Base-by-base conservation (phyloP, 2,113 vertebrate genomes). In the Aptenodytes forsteri region DNA sequence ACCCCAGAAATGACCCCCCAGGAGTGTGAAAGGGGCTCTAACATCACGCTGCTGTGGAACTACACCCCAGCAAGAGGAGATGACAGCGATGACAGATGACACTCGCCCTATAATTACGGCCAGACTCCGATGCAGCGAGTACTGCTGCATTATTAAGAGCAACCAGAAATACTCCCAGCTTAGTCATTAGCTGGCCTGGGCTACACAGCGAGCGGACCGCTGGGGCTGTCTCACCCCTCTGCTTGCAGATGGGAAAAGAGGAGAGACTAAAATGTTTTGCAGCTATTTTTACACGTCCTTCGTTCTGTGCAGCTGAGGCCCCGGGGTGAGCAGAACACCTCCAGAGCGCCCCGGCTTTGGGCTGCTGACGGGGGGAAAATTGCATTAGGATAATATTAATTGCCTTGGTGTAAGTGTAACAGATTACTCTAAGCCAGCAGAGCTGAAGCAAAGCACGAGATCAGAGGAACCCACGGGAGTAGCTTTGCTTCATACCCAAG, bases 171-270 rank as follows among this genome's bases (percentile, higher is more conserved):
- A 66, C 44, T 64, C 89, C 61, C 84, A 38, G 84, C 65, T 73
- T 49, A 62, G 59, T n/a, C 83, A 56, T 83, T 19, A 44, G 47
- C 56, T 16, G 59, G 16, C 32, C 73, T 30, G 34, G 34, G 82
- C 32, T 38, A 13, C 0, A 0, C 12, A 36, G 49, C 0, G 1
- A 42, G 58, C 0, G 0, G 61, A 42, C 36, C 2, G 13, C 50
- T 1, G 2, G 25, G 18, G 36, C 47, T 62, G 38, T 40, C 65
- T 78, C 38, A 34, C n/a, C 56, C 52, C 62, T 34, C 54, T 15
- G 64, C 71, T 50, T 27, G 22, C 50, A 69, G 64, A 36, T 17
- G 14, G 46, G 67, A 73, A 19, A 72, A 27, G 32, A 22, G 10
- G 16, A 65, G 38, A 58, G 20, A 16, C 27, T 11, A 12, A 55